Evolutionary conservation across 2,797 vertebrate species (phyloP), one percentile per base, ranked within the genome.

Genomic region (Podargus strigoides): DNA sequence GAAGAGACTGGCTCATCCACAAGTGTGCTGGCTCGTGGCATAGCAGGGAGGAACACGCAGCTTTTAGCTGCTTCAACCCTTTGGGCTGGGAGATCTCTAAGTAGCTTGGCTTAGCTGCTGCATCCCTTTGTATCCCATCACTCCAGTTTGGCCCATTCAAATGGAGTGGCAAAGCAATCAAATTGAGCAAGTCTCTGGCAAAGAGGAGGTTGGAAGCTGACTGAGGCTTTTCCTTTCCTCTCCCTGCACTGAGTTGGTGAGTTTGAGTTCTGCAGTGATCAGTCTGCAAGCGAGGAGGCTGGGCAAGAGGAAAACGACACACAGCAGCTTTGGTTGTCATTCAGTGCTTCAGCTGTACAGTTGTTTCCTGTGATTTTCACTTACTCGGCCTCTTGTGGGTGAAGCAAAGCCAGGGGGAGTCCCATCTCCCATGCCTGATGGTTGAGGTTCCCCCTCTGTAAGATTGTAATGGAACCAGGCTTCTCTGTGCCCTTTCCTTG

Each of bases 231-330:
- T 84, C 30, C 24, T 41, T 81, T 70, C 30, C 58, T 62, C 62
- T 87, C 32, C 50, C 42, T 68, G 20, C 21, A 34, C 58, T 2
- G 5, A 78, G 53, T n/a, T 2, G 1, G 4, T 32, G 58, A 56
- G 41, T 41, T 41, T 78, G 87, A 75, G n/a, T 53, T 64, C 37
- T 32, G 23, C 22, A 28, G 46, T 4, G 46, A 15, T 64, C 50
- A 36, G 28, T 17, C 63, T 68, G 53, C 34, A 44, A 32, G 22
- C 4, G 10, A 27, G 24, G 90, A 87, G 69, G 42, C 34, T 0
- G 0, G 23, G 14, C 3, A 13, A 60, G 55, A 27, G 62, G 19
- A 69, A 32, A 53, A 12, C 0, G 0, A 28, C 4, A 3, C 13
- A 12, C 2, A 0, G 32, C 0, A 2, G 37, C 44, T 75, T 58